Percentiles rank a stretch among this genome's conserved stretches.
Evolutionary conservation across 2,888 invertebrate genomes (phyloP).

Genomic region (Aleiodes leptofemur): DNA sequence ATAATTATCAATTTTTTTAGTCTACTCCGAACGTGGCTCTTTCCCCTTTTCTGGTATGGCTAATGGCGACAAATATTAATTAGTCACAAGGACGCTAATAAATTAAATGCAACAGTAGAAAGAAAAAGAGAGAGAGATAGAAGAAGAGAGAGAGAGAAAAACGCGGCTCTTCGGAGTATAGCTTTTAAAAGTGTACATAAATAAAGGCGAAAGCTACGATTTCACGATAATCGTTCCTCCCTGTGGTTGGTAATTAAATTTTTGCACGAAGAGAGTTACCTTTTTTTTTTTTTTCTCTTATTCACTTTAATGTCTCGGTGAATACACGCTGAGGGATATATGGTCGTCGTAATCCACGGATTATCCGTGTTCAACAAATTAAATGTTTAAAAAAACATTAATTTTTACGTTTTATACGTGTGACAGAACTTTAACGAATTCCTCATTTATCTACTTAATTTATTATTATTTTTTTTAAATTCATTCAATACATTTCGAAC

Average conservation of each 20-base stretch:
- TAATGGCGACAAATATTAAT: slow-evolving; percentile 74
- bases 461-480: no score
- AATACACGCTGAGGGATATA: slow-evolving; percentile 62
- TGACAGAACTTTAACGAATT: neutral
- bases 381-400: neutral
- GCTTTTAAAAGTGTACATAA: slow-evolving; percentile 65
- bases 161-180: neutral
- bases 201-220: slow-evolving; percentile 67
- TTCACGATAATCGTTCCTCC: slow-evolving; percentile 66
- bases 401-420: neutral
- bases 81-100: slow-evolving; percentile 63
- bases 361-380: slow-evolving; percentile 22
- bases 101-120: slow-evolving; percentile 48
- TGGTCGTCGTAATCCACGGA: slow-evolving; percentile 38
- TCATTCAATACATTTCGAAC: no score
- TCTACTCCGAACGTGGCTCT: neutral
- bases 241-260: slow-evolving; percentile 65
- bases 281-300: slow-evolving; percentile 5
- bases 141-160: neutral
- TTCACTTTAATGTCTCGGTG: slow-evolving; percentile 51
- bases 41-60: slow-evolving; percentile 41
- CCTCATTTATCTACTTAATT: no score
- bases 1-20: neutral
- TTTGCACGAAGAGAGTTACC: slow-evolving; percentile 7
- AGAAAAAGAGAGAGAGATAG: slow-evolving; percentile 26